phyloP scores from a whole-genome alignment of 2,113 vertebrate genomes.

The Halichoeres trimaculatus region DNA sequence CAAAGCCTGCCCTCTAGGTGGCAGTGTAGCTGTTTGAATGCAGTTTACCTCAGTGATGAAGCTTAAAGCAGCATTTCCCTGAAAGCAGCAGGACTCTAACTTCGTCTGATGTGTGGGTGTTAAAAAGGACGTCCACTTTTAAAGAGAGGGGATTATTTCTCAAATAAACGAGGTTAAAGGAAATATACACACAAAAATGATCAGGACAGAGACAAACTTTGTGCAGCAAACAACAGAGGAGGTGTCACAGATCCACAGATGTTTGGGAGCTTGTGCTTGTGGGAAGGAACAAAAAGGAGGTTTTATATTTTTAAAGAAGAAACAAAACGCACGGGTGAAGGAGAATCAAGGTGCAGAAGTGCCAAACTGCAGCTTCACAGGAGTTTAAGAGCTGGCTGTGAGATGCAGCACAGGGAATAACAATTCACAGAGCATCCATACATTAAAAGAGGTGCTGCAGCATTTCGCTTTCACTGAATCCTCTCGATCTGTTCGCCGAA shows the following conservation, averaged over 20 bases:
- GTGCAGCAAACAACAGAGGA: constrained; percentile 19
- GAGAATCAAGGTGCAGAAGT: constrained; percentile 47
- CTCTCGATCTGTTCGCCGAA: constrained; percentile 24
- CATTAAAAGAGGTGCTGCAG: constrained; percentile 60
- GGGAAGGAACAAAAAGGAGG: constrained; percentile 8
- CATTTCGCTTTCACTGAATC: constrained; percentile 22
- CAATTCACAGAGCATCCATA: constrained; percentile 69
- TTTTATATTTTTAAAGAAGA: constrained; percentile 19
- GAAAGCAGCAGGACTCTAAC: constrained; percentile 16
- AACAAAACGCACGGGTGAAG: constrained; percentile 15
- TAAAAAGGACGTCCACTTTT: not conserved
- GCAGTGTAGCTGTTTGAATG: constrained; percentile 37
- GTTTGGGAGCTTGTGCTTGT: constrained; percentile 40
- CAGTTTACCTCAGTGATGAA: constrained; percentile 13
- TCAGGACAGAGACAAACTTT: not conserved
- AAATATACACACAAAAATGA: constrained; percentile 7
- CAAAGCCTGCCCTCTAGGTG: constrained; percentile 40
- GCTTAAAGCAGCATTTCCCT: constrained; percentile 39
- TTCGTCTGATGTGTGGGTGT: constrained; percentile 12
- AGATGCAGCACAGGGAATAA: constrained; percentile 55
- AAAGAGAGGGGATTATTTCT: not conserved
- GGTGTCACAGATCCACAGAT: constrained; percentile 14
- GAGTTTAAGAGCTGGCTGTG: constrained; percentile 47
- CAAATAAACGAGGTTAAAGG: not conserved
- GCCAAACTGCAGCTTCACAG: constrained; percentile 44